Evolutionary conservation across 2,113 vertebrate species (phyloP).

Genomic region (Phylloscopus trochiloides): DNA sequence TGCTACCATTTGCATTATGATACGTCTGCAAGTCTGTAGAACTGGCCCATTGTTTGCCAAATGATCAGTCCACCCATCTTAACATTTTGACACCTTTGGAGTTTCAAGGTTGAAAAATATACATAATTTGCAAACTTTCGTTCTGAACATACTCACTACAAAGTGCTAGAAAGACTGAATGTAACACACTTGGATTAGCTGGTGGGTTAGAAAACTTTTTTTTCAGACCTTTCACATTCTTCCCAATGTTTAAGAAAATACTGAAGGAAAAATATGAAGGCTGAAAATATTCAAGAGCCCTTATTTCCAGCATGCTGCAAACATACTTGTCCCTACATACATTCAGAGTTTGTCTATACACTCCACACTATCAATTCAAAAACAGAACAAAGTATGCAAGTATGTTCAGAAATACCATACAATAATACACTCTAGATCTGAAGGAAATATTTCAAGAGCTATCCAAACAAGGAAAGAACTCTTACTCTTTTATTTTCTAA

Average conservation of each 20-base stretch:
- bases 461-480: not conserved
- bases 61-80: not conserved
- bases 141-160: not conserved
- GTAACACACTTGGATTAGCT: not conserved
- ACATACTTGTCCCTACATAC: not conserved
- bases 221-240: not conserved
- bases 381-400: accelerated
- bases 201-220: not conserved
- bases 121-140: not conserved
- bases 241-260: not conserved
- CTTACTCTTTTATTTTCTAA: not conserved
- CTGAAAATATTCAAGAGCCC: not conserved
- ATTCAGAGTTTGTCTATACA: not conserved
- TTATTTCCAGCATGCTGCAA: not conserved
- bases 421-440: not conserved
- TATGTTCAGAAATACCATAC: not conserved
- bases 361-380: not conserved
- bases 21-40: not conserved
- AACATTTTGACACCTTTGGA: not conserved
- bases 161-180: not conserved
- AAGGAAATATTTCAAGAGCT: not conserved
- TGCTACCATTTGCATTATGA: not conserved
- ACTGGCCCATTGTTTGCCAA: not conserved
- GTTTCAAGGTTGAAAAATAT: not conserved
- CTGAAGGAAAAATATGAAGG: not conserved